A percentile compares a stretch with the other conserved stretches of the same genome.
These are phyloP conservation scores for Manis pentadactyla DNA, from an alignment of 2,797 vertebrate genomes.

Conservation along the genomic window DNA sequence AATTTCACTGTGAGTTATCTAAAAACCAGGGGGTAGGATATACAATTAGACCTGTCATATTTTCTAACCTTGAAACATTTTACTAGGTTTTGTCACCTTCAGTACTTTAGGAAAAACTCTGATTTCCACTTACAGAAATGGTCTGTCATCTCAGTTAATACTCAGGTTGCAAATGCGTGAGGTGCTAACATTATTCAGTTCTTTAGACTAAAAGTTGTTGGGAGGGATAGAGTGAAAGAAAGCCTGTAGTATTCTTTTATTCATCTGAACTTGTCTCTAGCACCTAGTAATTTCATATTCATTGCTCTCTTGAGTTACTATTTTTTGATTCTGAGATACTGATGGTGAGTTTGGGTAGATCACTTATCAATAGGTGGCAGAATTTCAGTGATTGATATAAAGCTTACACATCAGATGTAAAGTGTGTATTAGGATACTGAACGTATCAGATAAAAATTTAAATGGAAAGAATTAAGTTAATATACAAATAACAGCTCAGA, in stretches of 20 bases:
- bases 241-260: background rate
- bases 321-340: background rate
- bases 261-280: background rate
- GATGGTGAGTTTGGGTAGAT: slow-evolving; percentile 14
- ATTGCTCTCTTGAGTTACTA: background rate
- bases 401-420: background rate
- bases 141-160: background rate
- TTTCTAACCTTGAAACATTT: background rate
- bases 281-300: background rate
- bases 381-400: slow-evolving; percentile 12
- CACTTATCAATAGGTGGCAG: background rate
- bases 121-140: background rate
- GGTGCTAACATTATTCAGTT: background rate
- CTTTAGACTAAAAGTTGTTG: background rate
- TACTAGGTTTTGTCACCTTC: background rate
- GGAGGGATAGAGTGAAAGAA: background rate
- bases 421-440: background rate
- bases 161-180: background rate
- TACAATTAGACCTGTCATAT: background rate
- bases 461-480: background rate
- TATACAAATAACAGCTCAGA: background rate
- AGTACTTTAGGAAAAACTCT: background rate
- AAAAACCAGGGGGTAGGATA: background rate
- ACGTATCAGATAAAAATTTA: slow-evolving; percentile 23
- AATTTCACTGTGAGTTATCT: background rate